Percentiles rank a stretch among this genome's conserved stretches.
Conservation (phyloP, 2,113 vertebrate genomes). For the Hyaena hyaena region DNA sequence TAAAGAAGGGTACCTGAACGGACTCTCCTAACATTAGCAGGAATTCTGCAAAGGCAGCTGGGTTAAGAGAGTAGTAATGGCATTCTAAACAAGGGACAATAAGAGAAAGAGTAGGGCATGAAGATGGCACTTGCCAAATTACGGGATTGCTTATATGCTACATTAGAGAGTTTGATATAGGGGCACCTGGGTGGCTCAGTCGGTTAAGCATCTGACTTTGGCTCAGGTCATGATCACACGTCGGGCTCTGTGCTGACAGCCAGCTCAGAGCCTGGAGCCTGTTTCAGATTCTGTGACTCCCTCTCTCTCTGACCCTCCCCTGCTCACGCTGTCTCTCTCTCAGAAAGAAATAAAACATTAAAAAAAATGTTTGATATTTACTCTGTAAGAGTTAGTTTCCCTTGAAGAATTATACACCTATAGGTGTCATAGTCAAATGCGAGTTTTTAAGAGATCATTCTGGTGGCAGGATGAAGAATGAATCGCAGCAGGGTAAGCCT, state of each 20-base stretch:
- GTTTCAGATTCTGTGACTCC: too few relatives aligned
- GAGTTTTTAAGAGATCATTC: not conserved
- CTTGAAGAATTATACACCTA: not conserved
- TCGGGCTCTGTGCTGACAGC: too few relatives aligned
- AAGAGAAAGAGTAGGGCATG: not conserved
- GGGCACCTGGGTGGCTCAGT: too few relatives aligned
- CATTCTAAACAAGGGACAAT: not conserved
- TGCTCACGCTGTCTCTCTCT: too few relatives aligned
- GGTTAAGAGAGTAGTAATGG: not conserved
- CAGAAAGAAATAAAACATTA: too few relatives aligned
- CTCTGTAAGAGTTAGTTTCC: not conserved
- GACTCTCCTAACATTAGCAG: not conserved
- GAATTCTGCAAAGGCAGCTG: not conserved
- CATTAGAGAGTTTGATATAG: not conserved
- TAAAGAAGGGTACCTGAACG: not conserved
- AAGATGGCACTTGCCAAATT: not conserved
- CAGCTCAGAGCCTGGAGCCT: too few relatives aligned
- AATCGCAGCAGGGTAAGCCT: not conserved
- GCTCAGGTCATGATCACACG: too few relatives aligned
- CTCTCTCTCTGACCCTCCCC: too few relatives aligned
- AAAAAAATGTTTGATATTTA: not conserved
- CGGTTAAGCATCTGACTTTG: too few relatives aligned
- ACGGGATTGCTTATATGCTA: rapidly evolving
- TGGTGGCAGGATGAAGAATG: not conserved
- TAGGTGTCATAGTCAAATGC: not conserved